phyloP scores from a whole-genome alignment of 2,113 vertebrate genomes.

The Symphodus melops region DNA sequence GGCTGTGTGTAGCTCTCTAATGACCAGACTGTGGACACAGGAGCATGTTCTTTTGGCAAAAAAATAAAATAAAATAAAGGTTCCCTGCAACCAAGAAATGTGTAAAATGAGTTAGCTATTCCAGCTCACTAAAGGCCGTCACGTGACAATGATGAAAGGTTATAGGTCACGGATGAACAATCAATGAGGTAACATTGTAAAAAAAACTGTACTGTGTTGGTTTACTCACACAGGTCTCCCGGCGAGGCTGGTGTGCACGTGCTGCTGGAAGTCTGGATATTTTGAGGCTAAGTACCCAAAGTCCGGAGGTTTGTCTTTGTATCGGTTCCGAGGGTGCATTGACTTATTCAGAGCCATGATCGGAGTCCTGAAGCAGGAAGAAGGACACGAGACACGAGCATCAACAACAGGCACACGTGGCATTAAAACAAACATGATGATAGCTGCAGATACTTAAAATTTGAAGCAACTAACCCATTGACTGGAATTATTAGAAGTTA shows the following conservation, averaged over 20 bases:
- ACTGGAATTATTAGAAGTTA: too few species aligned
- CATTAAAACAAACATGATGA: not conserved
- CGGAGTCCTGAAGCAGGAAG: not conserved
- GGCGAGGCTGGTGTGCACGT: slow-evolving; percentile 86
- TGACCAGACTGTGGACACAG: too few species aligned
- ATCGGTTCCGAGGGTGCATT: slow-evolving; percentile 92
- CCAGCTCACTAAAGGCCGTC: too few species aligned
- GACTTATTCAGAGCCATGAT: slow-evolving; percentile 90
- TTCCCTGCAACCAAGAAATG: too few species aligned
- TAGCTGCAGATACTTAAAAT: too few species aligned
- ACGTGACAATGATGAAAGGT: too few species aligned
- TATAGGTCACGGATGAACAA: not conserved
- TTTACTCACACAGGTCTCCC: slow-evolving; percentile 87
- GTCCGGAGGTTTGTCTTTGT: slow-evolving; percentile 92
- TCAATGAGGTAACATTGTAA: too few species aligned
- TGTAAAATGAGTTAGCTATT: too few species aligned
- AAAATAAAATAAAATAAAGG: too few species aligned
- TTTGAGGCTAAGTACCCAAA: slow-evolving; percentile 90
- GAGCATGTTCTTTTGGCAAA: too few species aligned
- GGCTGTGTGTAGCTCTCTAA: too few species aligned
- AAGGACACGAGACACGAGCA: not conserved
- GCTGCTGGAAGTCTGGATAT: slow-evolving; percentile 91
- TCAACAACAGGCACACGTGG: not conserved
- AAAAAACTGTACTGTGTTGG: not conserved
- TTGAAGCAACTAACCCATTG: too few species aligned